These are phyloP conservation scores for Pogonophryne albipinna DNA, from an alignment of 2,797 vertebrate genomes.

Conservation along the genomic window DNA sequence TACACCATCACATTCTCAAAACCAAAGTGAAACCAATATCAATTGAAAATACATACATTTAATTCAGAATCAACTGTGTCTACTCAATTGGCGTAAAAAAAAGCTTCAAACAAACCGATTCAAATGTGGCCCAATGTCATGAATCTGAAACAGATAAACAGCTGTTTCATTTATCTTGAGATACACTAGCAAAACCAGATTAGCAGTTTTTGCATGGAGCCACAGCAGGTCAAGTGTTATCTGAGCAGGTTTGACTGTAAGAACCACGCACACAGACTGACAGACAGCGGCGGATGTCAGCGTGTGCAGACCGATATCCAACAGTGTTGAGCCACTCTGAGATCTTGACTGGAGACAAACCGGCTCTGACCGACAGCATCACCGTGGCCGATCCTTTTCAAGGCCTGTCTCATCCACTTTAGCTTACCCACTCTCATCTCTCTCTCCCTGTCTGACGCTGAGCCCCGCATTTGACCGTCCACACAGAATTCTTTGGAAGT, in stretches of 20 bases:
- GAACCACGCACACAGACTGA: constrained; percentile 7
- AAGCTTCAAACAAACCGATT: constrained; percentile 22
- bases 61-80: neutral
- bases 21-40: neutral
- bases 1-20: neutral
- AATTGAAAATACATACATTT: neutral
- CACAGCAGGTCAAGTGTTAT: constrained; percentile 12
- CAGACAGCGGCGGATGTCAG: constrained; percentile 8
- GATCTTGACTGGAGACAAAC: constrained; percentile 60
- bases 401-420: constrained; percentile 73
- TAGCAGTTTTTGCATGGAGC: constrained; percentile 7
- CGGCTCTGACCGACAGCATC: constrained; percentile 45
- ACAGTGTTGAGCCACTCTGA: constrained; percentile 35
- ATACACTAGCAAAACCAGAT: constrained; percentile 20
- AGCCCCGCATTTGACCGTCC: neutral
- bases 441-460: constrained; percentile 31
- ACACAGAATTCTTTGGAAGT: constrained; percentile 20
- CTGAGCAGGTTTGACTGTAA: constrained; percentile 6
- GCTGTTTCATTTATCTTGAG: constrained; percentile 18
- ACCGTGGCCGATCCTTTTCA: constrained; percentile 69
- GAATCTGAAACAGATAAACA: constrained; percentile 32
- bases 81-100: neutral
- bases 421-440: constrained; percentile 58
- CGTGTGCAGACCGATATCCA: constrained; percentile 22
- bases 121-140: constrained; percentile 11